These are phyloP conservation scores for Anoplius nigerrimus DNA, from an alignment of 2,888 invertebrate species.

Conservation along the genomic window DNA sequence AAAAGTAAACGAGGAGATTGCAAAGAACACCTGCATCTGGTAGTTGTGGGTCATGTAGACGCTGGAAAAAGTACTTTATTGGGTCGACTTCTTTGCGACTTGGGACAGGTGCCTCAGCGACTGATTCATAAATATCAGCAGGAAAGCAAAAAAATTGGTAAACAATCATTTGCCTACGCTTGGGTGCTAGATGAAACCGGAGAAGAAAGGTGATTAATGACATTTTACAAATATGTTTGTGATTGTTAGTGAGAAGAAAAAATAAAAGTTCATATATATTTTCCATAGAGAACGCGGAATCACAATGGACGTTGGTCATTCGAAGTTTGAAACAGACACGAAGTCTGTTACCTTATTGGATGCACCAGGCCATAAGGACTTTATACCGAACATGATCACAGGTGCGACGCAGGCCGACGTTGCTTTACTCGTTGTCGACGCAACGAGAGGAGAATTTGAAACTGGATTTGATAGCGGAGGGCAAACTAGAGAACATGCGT, in stretches of 20 bases:
- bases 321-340: constrained; percentile 91
- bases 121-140: constrained; percentile 94
- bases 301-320: constrained; percentile 98
- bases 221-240: not conserved
- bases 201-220: constrained; percentile 84
- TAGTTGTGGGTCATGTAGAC: constrained; percentile 97
- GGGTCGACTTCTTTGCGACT: constrained; percentile 92
- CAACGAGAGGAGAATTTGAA: constrained; percentile 97
- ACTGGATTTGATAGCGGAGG: constrained; percentile 99
- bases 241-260: not conserved
- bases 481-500: constrained; percentile 97
- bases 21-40: constrained; percentile 93
- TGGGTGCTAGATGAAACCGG: constrained; percentile 99
- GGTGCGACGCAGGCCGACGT: constrained; percentile 99
- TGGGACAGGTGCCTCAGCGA: constrained; percentile 81
- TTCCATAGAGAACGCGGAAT: constrained; percentile 88
- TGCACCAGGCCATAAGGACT: constrained; percentile 99
- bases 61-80: constrained; percentile 98
- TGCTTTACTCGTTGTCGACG: constrained; percentile 96
- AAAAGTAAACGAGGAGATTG: constrained; percentile 85
- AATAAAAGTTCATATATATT: not conserved
- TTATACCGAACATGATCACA: constrained; percentile 99
- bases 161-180: constrained; percentile 98
- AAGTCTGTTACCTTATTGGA: constrained; percentile 91
- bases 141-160: constrained; percentile 97